Evolutionary conservation across 2,797 vertebrate genomes (phyloP), one percentile per base, ranked within the genome.

Genomic region (Vultur gryphus): DNA sequence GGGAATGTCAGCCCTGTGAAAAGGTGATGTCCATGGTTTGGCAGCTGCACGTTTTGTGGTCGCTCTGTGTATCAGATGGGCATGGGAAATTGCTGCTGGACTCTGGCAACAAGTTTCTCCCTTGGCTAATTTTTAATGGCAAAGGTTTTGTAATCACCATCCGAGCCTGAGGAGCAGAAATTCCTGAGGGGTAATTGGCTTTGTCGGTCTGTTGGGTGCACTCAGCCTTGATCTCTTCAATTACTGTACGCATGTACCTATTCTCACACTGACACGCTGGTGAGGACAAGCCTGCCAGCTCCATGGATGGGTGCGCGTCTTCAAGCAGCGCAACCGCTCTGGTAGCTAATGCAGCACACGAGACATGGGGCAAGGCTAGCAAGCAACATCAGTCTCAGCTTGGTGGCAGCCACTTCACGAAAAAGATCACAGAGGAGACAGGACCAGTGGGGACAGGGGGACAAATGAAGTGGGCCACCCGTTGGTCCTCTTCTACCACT

Each of bases 151-250:
- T 97, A 97, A 97, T 97, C 96, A 95, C 95, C 87, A 91, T 96
- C 92, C 21, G 29, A 97, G 97, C 96, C 95, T 87, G 92, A 97
- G 96, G 97, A 97, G 84, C 90, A 96, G 93, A 97, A 97, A 97
- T 97, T 97, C 97, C 97, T 95, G 94, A 62, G 88, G 96, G 88
- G 94, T 97, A 97, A 97, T 97, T 97, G 96, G 97, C 97, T 97
- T 97, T 97, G 95, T 97, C 94, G 91, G 97, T 97, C 97, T 96
- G 96, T 81, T 97, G 86, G 93, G 62, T 16, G 39, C 94, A 92
- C 96, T 96, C 95, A 89, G 96, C 97, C 97, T 97, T 97, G 96
- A 97, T 97, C 97, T 97, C 95, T 96, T 95, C 97, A 97, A 97
- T 97, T 97, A 97, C 88, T 95, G 91, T 70, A 85, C 2, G 31